Conservation (phyloP, 1,140 invertebrate species). For the Solen grandis region DNA sequence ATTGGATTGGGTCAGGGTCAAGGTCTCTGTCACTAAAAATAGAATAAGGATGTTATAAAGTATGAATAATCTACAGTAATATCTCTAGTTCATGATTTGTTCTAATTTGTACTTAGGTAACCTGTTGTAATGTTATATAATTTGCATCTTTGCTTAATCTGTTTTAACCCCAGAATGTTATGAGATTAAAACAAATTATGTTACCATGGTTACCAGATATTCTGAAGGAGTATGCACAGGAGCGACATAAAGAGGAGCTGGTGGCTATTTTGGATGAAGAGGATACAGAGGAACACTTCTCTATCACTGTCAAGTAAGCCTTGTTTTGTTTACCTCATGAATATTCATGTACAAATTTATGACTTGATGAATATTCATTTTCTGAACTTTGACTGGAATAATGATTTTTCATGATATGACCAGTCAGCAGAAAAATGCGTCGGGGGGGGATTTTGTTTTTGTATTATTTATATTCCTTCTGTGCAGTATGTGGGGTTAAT, state of each 20-base stretch:
- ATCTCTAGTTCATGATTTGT: too few relatives aligned
- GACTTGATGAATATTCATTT: background rate
- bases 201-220: constrained; percentile 53
- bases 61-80: too few relatives aligned
- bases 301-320: constrained; percentile 65
- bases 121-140: too few relatives aligned
- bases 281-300: constrained; percentile 73
- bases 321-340: background rate
- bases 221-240: constrained; percentile 63
- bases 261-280: constrained; percentile 70
- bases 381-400: background rate
- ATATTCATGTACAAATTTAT: background rate
- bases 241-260: constrained; percentile 68
- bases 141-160: too few relatives aligned
- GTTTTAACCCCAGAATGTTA: too few relatives aligned
- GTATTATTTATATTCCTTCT: background rate
- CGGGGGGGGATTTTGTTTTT: too few relatives aligned
- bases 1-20: too few relatives aligned
- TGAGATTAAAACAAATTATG: too few relatives aligned
- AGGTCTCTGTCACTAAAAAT: too few relatives aligned
- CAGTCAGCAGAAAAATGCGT: background rate
- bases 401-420: background rate
- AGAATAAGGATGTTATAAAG: too few relatives aligned
- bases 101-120: too few relatives aligned
- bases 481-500: background rate